phyloP scores from a whole-genome alignment of 2,888 invertebrate genomes.

The Neoscelio sp. region DNA sequence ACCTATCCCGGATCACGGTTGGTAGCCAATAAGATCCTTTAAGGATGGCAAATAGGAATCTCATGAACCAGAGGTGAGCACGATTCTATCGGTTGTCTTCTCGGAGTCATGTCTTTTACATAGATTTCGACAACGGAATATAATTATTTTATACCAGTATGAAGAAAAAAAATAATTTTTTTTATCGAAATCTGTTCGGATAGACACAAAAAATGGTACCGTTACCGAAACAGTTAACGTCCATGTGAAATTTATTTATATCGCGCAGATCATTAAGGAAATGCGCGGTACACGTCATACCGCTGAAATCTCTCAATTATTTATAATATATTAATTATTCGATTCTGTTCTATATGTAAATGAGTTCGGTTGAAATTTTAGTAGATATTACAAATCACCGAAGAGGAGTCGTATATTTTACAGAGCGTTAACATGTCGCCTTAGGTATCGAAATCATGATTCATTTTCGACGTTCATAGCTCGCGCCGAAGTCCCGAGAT shows the following conservation, averaged over 20 bases:
- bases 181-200: too few species aligned
- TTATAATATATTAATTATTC: constrained; percentile 42
- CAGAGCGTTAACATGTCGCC: constrained; percentile 66
- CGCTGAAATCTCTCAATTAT: constrained; percentile 33
- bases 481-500: constrained; percentile 52
- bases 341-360: constrained; percentile 63
- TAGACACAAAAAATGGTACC: background rate
- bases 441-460: constrained; percentile 63
- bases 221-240: constrained; percentile 9
- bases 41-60: constrained; percentile 44
- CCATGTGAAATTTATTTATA: constrained; percentile 10
- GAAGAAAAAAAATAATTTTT: too few species aligned
- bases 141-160: constrained; percentile 1
- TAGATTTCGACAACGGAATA: background rate
- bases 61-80: constrained; percentile 47
- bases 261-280: constrained; percentile 1
- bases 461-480: constrained; percentile 53
- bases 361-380: constrained; percentile 48
- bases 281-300: too few species aligned
- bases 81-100: constrained; percentile 23
- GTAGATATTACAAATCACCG: constrained; percentile 52
- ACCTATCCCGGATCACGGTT: constrained; percentile 24
- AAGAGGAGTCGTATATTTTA: constrained; percentile 45
- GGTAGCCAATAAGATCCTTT: constrained; percentile 36
- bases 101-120: constrained; percentile 7